These are phyloP conservation scores for Drosophila paulistorum DNA, from an alignment of 1,140 invertebrate species.

Conservation along the genomic window DNA sequence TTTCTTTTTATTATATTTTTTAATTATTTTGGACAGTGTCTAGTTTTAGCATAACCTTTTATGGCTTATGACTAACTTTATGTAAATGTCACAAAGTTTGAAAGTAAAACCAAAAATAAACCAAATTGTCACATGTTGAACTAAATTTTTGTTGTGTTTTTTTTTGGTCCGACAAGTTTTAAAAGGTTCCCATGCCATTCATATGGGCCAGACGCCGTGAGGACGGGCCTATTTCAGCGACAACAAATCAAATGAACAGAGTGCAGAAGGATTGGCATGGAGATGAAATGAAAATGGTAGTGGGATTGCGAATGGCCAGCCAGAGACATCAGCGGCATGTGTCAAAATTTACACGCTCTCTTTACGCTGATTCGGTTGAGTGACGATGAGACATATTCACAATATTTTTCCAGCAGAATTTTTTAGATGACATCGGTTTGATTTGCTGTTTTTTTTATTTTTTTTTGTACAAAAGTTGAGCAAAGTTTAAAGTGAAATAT, in stretches of 20 bases:
- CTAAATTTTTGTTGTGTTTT: conserved; percentile 33
- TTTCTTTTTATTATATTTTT: conserved; percentile 11
- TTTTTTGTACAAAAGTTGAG: neutral
- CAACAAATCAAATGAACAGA: conserved; percentile 6
- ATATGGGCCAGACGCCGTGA: neutral
- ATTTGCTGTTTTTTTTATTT: neutral
- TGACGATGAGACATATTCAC: conserved; percentile 43
- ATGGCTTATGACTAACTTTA: conserved; percentile 31
- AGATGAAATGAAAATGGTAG: neutral
- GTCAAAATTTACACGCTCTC: conserved; percentile 77
- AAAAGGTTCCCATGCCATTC: conserved; percentile 44
- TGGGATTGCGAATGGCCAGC: neutral
- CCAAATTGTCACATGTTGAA: conserved; percentile 59
- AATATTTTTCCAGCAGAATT: conserved; percentile 38
- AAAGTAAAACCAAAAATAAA: conserved; percentile 26
- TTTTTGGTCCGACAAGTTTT: conserved; percentile 57
- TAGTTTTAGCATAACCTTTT: conserved; percentile 35
- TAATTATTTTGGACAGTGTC: conserved; percentile 43
- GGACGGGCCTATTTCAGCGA: neutral
- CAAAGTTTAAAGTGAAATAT: no score
- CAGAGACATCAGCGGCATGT: conserved; percentile 63
- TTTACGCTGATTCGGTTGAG: conserved; percentile 67
- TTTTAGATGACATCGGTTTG: conserved; percentile 7
- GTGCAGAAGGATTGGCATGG: conserved; percentile 1
- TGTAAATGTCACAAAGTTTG: conserved; percentile 21